Conservation (phyloP, 35 echinoderm and acorn worm genomes). For the Heliocidaris erythrogramma region DNA sequence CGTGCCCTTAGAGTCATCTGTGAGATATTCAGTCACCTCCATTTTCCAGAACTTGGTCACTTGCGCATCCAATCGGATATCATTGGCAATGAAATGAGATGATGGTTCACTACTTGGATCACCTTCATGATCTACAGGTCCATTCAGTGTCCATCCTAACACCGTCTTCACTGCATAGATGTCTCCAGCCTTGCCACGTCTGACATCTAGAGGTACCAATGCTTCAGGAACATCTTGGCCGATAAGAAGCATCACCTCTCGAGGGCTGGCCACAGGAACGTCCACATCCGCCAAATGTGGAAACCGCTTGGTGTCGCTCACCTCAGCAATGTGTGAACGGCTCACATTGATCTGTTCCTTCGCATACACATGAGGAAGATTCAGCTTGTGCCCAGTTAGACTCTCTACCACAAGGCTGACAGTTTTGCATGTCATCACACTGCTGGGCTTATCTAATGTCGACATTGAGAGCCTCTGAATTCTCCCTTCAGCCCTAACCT, state of each 20-base stretch:
- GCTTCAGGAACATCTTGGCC: slow-evolving; percentile 61
- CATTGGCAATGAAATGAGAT: slow-evolving; percentile 38
- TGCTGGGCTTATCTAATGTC: slow-evolving; percentile 29
- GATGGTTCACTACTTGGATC: neutral
- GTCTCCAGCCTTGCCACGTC: slow-evolving; percentile 14
- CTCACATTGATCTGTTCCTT: neutral
- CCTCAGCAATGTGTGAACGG: neutral
- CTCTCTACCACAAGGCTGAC: neutral
- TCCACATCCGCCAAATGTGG: slow-evolving; percentile 41
- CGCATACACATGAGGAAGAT: neutral
- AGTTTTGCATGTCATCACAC: slow-evolving; percentile 8
- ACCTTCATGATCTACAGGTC: slow-evolving; percentile 32
- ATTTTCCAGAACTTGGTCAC: too few species aligned
- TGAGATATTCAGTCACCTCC: too few species aligned
- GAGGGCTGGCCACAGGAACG: neutral
- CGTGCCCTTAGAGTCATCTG: too few species aligned
- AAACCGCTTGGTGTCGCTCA: neutral
- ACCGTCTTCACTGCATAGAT: slow-evolving; percentile 58
- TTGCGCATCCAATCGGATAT: neutral
- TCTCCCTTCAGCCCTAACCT: slow-evolving; percentile 40
- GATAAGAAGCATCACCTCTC: slow-evolving; percentile 42
- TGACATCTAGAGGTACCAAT: slow-evolving; percentile 50
- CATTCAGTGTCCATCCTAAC: slow-evolving; percentile 66
- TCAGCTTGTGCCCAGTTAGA: neutral
- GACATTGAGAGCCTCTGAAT: slow-evolving; percentile 31